phyloP scores from a whole-genome alignment of 2,888 invertebrate species.

The Cerceris rybyensis region DNA sequence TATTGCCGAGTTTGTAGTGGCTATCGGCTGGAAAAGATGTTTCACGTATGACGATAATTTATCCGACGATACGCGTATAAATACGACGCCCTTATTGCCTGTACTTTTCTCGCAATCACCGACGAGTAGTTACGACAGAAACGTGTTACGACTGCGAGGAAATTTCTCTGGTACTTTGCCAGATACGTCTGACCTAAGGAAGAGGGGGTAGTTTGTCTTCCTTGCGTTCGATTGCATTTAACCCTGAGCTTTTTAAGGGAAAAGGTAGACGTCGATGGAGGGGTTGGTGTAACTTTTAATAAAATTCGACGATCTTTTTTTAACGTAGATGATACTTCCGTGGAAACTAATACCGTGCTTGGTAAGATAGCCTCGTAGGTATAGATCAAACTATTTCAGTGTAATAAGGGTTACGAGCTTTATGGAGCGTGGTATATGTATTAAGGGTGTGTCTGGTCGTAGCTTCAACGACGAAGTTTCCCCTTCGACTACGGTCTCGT shows the following conservation, averaged over 20 bases:
- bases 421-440: conserved; percentile 49
- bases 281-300: not conserved
- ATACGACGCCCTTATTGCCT: conserved; percentile 23
- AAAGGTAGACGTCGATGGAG: not conserved
- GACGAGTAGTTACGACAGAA: conserved; percentile 32
- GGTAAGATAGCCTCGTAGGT: not conserved
- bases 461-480: conserved; percentile 16
- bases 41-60: conserved; percentile 35
- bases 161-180: conserved; percentile 46
- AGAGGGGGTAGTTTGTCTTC: conserved; percentile 37
- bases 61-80: conserved; percentile 26
- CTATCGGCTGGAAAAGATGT: not conserved
- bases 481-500: conserved; percentile 33
- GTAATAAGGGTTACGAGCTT: conserved; percentile 51
- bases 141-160: conserved; percentile 53
- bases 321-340: not conserved
- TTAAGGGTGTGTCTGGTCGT: conserved; percentile 42
- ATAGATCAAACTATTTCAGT: conserved; percentile 34
- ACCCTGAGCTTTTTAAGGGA: no score
- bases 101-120: conserved; percentile 34
- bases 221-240: conserved; percentile 1
- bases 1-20: not conserved
- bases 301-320: not conserved
- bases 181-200: conserved; percentile 34
- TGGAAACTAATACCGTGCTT: no score